Percentiles rank a stretch among this genome's conserved stretches.
phyloP scores from a whole-genome alignment of 2,797 vertebrate species.

The Pygocentrus nattereri region DNA sequence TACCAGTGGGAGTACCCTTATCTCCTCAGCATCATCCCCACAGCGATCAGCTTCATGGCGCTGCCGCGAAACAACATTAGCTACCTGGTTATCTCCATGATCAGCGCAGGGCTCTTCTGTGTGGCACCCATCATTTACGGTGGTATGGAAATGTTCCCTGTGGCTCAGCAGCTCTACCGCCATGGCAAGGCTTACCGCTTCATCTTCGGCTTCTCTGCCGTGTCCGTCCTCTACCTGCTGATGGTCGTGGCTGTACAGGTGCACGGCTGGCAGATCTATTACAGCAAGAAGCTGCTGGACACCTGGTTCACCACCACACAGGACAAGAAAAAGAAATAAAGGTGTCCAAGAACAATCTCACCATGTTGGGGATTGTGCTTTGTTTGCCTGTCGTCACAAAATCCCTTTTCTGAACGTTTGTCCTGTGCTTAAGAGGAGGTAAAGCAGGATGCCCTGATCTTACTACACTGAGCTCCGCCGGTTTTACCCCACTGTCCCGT shows the following conservation, averaged over 20 bases:
- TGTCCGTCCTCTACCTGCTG: constrained; percentile 92
- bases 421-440: background rate
- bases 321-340: constrained; percentile 95
- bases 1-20: constrained; percentile 98
- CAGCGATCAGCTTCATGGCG: constrained; percentile 87
- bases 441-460: background rate
- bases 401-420: background rate
- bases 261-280: constrained; percentile 97
- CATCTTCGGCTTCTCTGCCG: constrained; percentile 93
- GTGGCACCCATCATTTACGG: constrained; percentile 93
- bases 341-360: background rate
- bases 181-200: constrained; percentile 96
- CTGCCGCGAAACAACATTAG: constrained; percentile 96
- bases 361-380: background rate
- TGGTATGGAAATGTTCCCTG: constrained; percentile 97
- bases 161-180: constrained; percentile 93
- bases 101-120: constrained; percentile 92
- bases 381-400: background rate
- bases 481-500: background rate
- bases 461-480: background rate
- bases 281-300: constrained; percentile 96
- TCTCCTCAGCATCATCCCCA: constrained; percentile 89
- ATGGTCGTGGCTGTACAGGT: constrained; percentile 91
- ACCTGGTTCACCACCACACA: constrained; percentile 96
- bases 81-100: constrained; percentile 97